phyloP scores from a whole-genome alignment of 2,888 invertebrate genomes.

The Nephrocerus scutellatus region DNA sequence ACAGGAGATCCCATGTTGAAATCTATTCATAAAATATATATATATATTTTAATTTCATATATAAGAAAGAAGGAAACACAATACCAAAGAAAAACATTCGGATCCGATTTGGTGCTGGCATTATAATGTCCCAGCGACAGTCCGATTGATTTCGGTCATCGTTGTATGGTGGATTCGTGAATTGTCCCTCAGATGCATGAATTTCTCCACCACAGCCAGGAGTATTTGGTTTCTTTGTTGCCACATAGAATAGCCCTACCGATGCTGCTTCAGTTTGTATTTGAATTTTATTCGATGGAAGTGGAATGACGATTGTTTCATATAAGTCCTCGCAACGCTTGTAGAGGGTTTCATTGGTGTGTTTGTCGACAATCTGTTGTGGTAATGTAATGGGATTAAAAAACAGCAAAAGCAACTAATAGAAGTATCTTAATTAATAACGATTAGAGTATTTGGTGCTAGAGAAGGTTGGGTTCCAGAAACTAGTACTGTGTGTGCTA shows the following conservation, averaged over 20 bases:
- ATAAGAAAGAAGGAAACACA: not conserved
- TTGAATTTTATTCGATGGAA: constrained; percentile 1
- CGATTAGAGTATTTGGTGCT: not conserved
- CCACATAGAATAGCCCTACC: constrained; percentile 29
- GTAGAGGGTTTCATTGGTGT: constrained; percentile 25
- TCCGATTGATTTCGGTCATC: constrained; percentile 49
- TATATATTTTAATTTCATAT: constrained; percentile 3
- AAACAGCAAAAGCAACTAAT: no score
- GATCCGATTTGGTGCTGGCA: constrained; percentile 45
- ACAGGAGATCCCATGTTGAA: constrained; percentile 58
- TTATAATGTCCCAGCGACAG: constrained; percentile 58
- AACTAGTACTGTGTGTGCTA: not conserved
- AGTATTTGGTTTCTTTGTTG: constrained; percentile 22
- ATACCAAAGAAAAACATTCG: constrained; percentile 30
- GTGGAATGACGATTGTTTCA: no score
- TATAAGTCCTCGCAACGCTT: constrained; percentile 14
- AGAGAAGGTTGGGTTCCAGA: not conserved
- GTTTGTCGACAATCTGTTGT: constrained; percentile 30
- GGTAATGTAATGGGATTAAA: not conserved
- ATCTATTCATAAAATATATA: constrained; percentile 28
- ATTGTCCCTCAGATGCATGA: constrained; percentile 29
- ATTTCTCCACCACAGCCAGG: constrained; percentile 38
- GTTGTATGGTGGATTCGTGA: constrained; percentile 64
- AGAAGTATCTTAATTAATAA: no score
- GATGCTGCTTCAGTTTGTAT: not conserved